Base-by-base conservation (phyloP, 2,888 invertebrate genomes). In the Leptopterna dolabrata region DNA sequence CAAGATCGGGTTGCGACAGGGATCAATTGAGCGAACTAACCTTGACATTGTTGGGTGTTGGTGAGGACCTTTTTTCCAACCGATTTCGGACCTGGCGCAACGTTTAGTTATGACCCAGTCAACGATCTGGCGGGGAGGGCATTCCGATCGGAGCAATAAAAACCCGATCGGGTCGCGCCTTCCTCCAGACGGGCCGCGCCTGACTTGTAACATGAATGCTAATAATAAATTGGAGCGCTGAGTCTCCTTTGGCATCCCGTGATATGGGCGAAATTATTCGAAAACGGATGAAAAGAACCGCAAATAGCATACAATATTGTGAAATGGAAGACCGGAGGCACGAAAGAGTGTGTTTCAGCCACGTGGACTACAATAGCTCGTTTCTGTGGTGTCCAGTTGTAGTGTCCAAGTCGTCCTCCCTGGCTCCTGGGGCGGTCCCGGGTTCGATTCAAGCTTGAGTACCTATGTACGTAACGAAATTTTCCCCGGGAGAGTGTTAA, bases 21-120 rank as follows among this genome's bases (percentile, higher is more conserved):
- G 63, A 63, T 63, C 63, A 63, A 63, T 24, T 6, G 63, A 63
- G 19, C 24, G 63, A 27, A 63, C 19, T 19, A 83, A 71, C 85
- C 85, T 85, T 85, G 85, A 85, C 85, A 85, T 85, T 85, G 85
- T 85, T 85, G 71, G 85, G 14, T 29, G 19, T 27, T 14, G 55
- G 55, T 36, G 51, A 55, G 24, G 14, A 71, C 27, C 7, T 63
- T 63, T 55, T 63, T 63, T 63, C 19, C 63, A n/a, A 47, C 63
- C 63, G 24, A 45, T 51, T 81, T 81, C 81, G 81, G 81, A 81
- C 81, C 81, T 81, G 81, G 81, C 81, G 81, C 81, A 81, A 81
- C 81, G 13, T 81, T 55, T 81, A 55, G 81, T 29, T 81, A 55
- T 30, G 55, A 81, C 81, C 81, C 81, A 27, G 24, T 43, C 47